Evolutionary conservation across 2,113 vertebrate genomes (phyloP), one percentile per base, ranked within the genome.

Genomic region (Enhydra lutris): DNA sequence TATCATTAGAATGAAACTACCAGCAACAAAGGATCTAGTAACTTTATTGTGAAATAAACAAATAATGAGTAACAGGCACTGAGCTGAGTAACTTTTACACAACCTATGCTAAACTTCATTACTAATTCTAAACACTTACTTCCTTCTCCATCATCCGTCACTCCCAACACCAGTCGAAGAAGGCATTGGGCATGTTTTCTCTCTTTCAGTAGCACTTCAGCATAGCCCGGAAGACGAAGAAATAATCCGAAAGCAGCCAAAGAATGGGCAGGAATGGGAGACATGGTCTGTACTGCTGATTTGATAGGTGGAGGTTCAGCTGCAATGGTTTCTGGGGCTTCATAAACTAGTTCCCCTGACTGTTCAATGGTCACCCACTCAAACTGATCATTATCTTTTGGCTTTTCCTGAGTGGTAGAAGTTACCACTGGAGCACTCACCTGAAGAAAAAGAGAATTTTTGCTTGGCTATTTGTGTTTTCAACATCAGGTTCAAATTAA

Each of bases 331-430:
- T 99, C 99, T 0, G 99, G 99, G 5, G 99, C 99, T 99, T 99
- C 99, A 73, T 99, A 99, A 97, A 99, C 99, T 97, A 99, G 98
- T 96, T 99, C 99, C 4, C 99, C 99, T 0, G 99, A 99, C 29
- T 99, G 99, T 86, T 99, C 99, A 92, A 99, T 99, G 97, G 99
- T 99, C 73, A 99, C 99, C 99, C 99, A 99, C 97, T 99, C 99
- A 95, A 99, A 99, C 98, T 99, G 99, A 98, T 99, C 99, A 1
- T 99, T 99, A 98, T 99, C 99, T 98, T 99, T 99, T 95, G 99
- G 99, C 92, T 99, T 99, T 98, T 99, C 99, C 98, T 99, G 99
- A 0, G 99, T 99, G 96, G 99, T 98, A 0, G 99, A 99, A 0
- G 99, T 98, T 95, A 99, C 99, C 89, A 99, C 99, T 0, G 99